phyloP scores from a whole-genome alignment of 1,140 invertebrate genomes.

The Procambarus virginalis region DNA sequence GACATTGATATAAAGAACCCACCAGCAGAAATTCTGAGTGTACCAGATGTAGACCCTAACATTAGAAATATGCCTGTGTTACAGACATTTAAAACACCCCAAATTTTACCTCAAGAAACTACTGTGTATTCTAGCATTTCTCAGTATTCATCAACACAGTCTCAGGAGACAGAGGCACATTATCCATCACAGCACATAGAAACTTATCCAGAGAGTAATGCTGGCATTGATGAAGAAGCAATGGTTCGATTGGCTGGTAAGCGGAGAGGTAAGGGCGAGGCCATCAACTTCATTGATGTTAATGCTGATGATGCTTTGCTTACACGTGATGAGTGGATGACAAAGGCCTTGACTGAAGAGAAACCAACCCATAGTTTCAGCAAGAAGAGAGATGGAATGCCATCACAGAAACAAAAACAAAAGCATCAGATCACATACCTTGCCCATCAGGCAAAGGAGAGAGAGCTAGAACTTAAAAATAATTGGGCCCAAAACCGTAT shows the following conservation, averaged over 20 bases:
- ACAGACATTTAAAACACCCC: background rate
- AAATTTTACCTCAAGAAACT: background rate
- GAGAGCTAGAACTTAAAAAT: constrained; percentile 94
- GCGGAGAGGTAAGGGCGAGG: constrained; percentile 75
- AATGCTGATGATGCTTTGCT: constrained; percentile 87
- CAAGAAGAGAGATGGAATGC: constrained; percentile 79
- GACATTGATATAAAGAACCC: background rate
- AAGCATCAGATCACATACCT: constrained; percentile 98
- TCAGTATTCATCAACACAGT: background rate
- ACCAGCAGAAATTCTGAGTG: background rate
- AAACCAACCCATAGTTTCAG: constrained; percentile 76
- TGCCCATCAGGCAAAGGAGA: constrained; percentile 93
- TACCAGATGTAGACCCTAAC: background rate
- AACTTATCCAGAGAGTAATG: background rate
- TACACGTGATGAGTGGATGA: constrained; percentile 85
- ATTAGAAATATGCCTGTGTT: background rate
- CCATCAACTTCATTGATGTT: constrained; percentile 85
- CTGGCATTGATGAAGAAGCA: constrained; percentile 31
- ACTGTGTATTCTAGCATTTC: background rate
- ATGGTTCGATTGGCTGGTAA: constrained; percentile 56
- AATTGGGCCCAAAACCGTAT: constrained; percentile 92
- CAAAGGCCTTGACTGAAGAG: constrained; percentile 87
- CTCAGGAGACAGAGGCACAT: background rate
- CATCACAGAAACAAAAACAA: constrained; percentile 82
- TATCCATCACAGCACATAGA: background rate